Conservation (phyloP, 2,113 vertebrate species). For the Aythya baeri region DNA sequence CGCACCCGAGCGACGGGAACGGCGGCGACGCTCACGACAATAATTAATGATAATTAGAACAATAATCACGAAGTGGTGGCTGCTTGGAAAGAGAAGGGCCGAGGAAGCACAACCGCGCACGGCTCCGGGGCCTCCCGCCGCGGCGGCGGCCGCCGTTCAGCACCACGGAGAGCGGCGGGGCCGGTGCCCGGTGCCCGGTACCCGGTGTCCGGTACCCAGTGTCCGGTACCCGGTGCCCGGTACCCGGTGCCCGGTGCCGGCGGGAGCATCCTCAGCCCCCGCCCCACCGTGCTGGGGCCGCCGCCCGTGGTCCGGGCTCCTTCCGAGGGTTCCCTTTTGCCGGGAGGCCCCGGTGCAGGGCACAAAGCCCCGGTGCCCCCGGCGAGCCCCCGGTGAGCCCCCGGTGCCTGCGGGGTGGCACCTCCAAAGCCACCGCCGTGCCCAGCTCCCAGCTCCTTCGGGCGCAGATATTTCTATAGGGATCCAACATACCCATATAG, state of each 20-base stretch:
- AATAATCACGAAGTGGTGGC: neutral
- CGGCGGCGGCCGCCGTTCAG: neutral
- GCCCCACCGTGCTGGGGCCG: neutral
- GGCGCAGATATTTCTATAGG: accelerated
- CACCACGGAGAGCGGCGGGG: conserved; percentile 61
- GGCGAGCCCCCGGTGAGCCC: no score
- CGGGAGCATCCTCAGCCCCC: neutral
- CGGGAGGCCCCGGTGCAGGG: neutral
- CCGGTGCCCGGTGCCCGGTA: neutral
- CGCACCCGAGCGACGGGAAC: neutral
- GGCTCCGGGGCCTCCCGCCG: neutral
- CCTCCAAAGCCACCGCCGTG: neutral
- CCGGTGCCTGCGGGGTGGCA: neutral
- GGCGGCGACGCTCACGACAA: neutral
- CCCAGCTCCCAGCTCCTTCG: neutral
- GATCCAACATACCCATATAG: neutral
- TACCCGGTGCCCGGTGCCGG: neutral
- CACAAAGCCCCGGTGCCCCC: neutral
- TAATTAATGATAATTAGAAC: neutral
- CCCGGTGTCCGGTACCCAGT: no score
- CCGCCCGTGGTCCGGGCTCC: neutral
- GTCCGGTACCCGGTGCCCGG: no score
- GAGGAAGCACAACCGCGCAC: neutral
- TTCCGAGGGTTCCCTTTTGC: neutral
- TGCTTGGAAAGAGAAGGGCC: neutral